Conservation (phyloP, 2,113 vertebrate species). For the Aptenodytes forsteri region DNA sequence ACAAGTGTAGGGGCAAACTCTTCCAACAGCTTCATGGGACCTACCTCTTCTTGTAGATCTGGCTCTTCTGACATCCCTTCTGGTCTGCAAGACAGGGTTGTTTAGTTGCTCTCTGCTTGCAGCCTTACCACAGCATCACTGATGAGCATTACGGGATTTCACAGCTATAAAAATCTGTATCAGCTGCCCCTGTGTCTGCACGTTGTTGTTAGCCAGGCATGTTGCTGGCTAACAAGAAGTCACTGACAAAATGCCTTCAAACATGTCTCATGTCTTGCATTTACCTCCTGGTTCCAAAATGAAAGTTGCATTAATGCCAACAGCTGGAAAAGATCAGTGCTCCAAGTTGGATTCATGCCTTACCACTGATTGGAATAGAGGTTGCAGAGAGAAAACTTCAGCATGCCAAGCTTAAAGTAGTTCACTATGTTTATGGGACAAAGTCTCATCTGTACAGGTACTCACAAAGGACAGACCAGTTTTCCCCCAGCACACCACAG, state of each 20-base stretch:
- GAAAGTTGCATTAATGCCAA: constrained; percentile 38
- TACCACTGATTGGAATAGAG: background rate
- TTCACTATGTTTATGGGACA: constrained; percentile 36
- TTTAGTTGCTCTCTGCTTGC: background rate
- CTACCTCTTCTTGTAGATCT: background rate
- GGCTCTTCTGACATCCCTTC: background rate
- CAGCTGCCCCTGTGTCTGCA: background rate
- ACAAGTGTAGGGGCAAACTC: background rate
- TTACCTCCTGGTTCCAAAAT: constrained; percentile 34
- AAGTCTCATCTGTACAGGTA: constrained; percentile 47
- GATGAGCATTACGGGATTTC: background rate
- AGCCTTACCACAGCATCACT: background rate
- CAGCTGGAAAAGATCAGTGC: constrained; percentile 57
- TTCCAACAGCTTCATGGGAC: background rate
- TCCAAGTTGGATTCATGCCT: constrained; percentile 28
- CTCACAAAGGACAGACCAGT: constrained; percentile 1
- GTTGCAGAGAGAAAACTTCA: background rate
- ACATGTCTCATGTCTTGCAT: background rate
- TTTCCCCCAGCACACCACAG: background rate
- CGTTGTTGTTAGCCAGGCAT: background rate
- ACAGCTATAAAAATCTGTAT: background rate
- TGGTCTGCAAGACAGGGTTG: background rate
- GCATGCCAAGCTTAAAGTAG: constrained; percentile 27
- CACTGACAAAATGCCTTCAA: constrained; percentile 28
- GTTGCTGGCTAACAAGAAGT: background rate